Conservation (phyloP, 2,888 invertebrate genomes). For the Yponomeuta malinellus region DNA sequence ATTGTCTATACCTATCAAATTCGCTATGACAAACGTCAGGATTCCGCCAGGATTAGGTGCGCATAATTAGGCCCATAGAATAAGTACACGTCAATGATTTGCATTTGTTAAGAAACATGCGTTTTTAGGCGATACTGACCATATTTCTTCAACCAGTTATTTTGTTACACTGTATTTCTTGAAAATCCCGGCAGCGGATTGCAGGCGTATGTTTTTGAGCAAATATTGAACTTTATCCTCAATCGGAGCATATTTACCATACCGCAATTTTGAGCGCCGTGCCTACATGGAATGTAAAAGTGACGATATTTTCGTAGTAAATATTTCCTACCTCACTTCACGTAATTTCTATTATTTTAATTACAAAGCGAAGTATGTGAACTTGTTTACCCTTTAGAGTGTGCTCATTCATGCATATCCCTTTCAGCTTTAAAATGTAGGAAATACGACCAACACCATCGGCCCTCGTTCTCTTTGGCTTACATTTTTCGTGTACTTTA, state of each 20-base stretch:
- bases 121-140: neutral
- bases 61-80: too few relatives aligned
- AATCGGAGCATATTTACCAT: neutral
- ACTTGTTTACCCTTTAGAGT: too few relatives aligned
- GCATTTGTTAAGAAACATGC: neutral
- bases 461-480: neutral
- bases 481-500: slow-evolving; percentile 31
- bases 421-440: neutral
- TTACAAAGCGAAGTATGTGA: too few relatives aligned
- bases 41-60: too few relatives aligned
- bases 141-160: neutral
- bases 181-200: neutral
- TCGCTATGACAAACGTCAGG: too few relatives aligned
- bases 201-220: neutral
- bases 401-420: neutral
- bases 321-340: too few relatives aligned
- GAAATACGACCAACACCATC: neutral
- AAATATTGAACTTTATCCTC: neutral
- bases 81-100: neutral
- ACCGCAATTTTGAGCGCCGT: neutral
- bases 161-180: neutral
- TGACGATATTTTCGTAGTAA: neutral
- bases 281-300: too few relatives aligned
- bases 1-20: too few relatives aligned
- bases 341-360: too few relatives aligned